Base-by-base conservation (phyloP, 2,797 vertebrate genomes). In the Gadopsis bispinosus region DNA sequence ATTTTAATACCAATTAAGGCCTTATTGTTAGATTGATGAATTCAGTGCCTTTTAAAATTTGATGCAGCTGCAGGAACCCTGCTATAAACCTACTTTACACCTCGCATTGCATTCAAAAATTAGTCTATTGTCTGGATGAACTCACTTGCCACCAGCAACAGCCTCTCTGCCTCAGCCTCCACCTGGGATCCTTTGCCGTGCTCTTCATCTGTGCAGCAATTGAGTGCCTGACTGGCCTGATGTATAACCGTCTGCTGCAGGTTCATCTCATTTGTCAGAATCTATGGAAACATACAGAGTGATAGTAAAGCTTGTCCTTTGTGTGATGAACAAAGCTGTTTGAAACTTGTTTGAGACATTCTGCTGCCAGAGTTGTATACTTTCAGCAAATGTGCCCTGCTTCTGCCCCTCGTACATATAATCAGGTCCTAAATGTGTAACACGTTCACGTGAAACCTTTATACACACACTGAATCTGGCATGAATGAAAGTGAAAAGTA, bases 161-260 rank as follows among this genome's bases (percentile, higher is more conserved):
- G 95, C 82, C 97, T 95, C 89, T 99, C 97, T 0, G 97, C 98
- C 77, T 99, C 98, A 0, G 98, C 98, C 93, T 99, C 98, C 85
- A 99, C 97, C 77, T 96, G 95, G 0, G 97, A 97, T 4, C 98
- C 98, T 90, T 97, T 99, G 3, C 98, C 98, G 8, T 99, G 98
- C 2, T 99, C 98, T 79, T 97, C 97, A 65, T 99, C 98, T 2
- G 96, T 95, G 87, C 98, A 99, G 90, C 98, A 99, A 88, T 98
- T 99, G 37, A 99, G 94, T 5, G 98, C 98, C 93, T 99, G 98
- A 79, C 98, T 99, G 75, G 98, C 97, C 92, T 99, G 98, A 80
- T 98, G 94, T 83, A 99, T 98, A 68, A 99, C 95, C 0, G 96
- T 99, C 94, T 99, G 97, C 89, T 99, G 98, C 89, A 98, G 82